Evolutionary conservation across 1,140 invertebrate species (phyloP).

Genomic region (Rhyacophila brunnea): DNA sequence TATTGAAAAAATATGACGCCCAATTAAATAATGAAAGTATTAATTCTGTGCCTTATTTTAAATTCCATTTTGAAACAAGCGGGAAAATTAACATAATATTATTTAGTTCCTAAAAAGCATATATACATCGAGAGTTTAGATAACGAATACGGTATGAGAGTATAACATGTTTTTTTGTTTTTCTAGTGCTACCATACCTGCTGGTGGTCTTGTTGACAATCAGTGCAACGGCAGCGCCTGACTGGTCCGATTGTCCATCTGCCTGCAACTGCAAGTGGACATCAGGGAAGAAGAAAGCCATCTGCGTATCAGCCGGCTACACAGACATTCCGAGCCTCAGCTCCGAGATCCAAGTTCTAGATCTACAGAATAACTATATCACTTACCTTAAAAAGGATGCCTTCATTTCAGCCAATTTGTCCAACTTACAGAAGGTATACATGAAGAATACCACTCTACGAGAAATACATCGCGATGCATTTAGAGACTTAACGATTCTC

Average conservation of each 20-base stretch:
- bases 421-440: slow-evolving; percentile 76
- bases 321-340: slow-evolving; percentile 58
- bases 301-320: slow-evolving; percentile 59
- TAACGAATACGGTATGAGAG: no score
- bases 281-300: slow-evolving; percentile 62
- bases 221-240: slow-evolving; percentile 38
- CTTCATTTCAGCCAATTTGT: slow-evolving; percentile 66
- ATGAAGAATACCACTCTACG: slow-evolving; percentile 65
- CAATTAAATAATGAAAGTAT: no score
- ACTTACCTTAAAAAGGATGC: slow-evolving; percentile 42
- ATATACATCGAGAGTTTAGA: no score
- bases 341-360: slow-evolving; percentile 63
- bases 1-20: no score
- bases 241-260: slow-evolving; percentile 61
- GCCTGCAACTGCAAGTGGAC: slow-evolving; percentile 65
- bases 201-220: not conserved
- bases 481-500: slow-evolving; percentile 73
- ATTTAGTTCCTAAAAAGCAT: no score
- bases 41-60: no score
- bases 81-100: no score
- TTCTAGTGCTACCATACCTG: no score
- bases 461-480: slow-evolving; percentile 70
- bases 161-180: no score
- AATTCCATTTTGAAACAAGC: no score
- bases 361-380: slow-evolving; percentile 60